Conservation (phyloP, 2,113 vertebrate genomes). For the Rhabdomys dilectus region DNA sequence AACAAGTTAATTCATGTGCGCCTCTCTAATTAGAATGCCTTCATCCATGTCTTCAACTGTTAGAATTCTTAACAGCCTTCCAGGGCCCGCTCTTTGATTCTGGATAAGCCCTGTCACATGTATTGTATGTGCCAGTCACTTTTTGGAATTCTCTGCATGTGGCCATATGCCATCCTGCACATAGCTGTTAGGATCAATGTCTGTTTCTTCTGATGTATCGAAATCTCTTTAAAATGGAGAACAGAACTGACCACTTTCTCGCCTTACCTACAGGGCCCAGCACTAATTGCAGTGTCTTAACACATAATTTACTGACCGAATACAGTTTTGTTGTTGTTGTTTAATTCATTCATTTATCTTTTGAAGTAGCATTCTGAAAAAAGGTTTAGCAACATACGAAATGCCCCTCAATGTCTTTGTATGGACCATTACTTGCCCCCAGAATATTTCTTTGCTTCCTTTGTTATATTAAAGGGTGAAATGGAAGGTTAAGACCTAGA, state of each 20-base stretch:
- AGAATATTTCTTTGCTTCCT: constrained; percentile 55
- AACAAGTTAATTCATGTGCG: not conserved
- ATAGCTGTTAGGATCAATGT: not conserved
- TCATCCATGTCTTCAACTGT: not conserved
- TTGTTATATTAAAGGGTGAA: constrained; percentile 59
- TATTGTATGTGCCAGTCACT: not conserved
- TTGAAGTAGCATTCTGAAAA: constrained; percentile 59
- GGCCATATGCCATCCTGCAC: not conserved
- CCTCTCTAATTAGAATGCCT: constrained; percentile 42
- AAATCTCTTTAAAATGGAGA: constrained; percentile 29
- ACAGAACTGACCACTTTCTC: not conserved
- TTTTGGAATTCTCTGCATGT: constrained; percentile 40
- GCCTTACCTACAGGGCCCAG: not conserved
- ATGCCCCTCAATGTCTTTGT: constrained; percentile 28
- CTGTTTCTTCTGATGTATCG: not conserved
- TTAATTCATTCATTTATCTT: constrained; percentile 56
- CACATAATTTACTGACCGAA: constrained; percentile 19
- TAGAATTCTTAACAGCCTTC: constrained; percentile 6
- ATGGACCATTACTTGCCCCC: constrained; percentile 63
- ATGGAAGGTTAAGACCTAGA: constrained; percentile 79
- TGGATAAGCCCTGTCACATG: not conserved
- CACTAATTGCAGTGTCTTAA: not conserved
- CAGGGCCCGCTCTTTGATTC: not conserved
- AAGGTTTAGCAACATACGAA: not conserved
- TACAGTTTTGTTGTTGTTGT: constrained; percentile 24